Base-by-base conservation (phyloP, 2,888 invertebrate genomes). In the Clostera curtula region DNA sequence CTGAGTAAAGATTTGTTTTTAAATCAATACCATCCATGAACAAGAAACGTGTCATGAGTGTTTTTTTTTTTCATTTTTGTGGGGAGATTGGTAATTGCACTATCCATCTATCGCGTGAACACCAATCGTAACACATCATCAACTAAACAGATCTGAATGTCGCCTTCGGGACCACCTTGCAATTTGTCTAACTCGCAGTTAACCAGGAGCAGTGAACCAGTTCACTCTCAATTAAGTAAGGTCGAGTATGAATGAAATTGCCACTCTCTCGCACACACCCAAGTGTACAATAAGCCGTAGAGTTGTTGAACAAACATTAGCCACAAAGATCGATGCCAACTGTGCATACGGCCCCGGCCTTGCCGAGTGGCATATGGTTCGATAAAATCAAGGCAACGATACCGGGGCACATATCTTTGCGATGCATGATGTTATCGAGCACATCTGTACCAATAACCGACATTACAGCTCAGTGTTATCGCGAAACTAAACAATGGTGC, bases 371-470 rank as follows among this genome's bases (percentile, higher is more conserved):
- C 50, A 25, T 41, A 45, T 25, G 29, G 25, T 38, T 21, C 23
- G 41, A 38, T 41, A 44, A 40, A 12, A 32, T 29, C 36, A 33
- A 24, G 29, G 35, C 34, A 36, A 24, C 24, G 41, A 36, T 42
- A 36, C 28, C 24, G 27, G 35, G 40, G 43, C 44, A 58, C 60
- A 54, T 56, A 49, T 58, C 59, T 59, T 51, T 47, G 40, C 54
- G 53, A 50, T 43, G 49, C 45, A 55, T 63, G 58, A 69, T 65
- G 71, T 70, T 61, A 63, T 57, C 56, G 40, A 61, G 62, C 68
- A 64, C 71, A 66, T 66, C 61, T 63, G 51, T 49, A 50, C 49
- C 51, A 39, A 50, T 43, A 50, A 51, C 40, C 43, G 31, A 43
- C 51, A 50, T 51, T 52, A 44, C 52, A 39, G 53, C 58, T 54